phyloP scores from a whole-genome alignment of 2,888 invertebrate genomes.

The Amphimallon solstitiale region DNA sequence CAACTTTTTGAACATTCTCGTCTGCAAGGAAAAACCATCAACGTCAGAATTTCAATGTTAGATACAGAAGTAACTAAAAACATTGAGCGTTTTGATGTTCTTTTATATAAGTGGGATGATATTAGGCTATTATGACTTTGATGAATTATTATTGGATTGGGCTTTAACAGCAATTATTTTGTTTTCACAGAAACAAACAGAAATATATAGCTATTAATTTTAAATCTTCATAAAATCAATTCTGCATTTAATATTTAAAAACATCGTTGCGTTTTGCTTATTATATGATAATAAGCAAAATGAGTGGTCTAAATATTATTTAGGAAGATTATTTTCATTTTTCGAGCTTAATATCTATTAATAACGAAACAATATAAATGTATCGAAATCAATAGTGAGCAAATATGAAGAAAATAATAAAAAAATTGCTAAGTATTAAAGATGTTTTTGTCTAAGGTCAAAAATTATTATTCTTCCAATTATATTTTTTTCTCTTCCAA shows the following conservation, averaged over 20 bases:
- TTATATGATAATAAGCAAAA: no score
- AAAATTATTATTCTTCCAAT: no score
- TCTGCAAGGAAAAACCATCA: constrained; percentile 61
- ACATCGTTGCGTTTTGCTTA: no score
- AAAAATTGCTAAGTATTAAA: no score
- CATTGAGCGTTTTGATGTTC: neutral
- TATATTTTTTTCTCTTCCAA: no score
- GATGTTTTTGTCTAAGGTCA: no score
- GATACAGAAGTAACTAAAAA: neutral
- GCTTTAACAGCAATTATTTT: neutral
- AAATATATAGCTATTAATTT: neutral
- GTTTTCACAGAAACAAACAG: neutral
- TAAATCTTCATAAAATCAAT: neutral
- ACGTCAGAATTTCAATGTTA: constrained; percentile 53
- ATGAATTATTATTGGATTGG: neutral
- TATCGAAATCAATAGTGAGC: no score
- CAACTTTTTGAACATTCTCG: constrained; percentile 54
- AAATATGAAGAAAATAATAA: no score
- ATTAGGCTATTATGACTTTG: constrained; percentile 18
- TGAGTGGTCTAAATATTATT: no score
- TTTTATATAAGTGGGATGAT: neutral
- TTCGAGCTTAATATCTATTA: no score
- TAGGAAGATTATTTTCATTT: no score
- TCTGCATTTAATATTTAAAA: neutral
- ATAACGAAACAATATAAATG: no score